Conservation (phyloP, 2,113 vertebrate species). For the Pteruthius melanotis region DNA sequence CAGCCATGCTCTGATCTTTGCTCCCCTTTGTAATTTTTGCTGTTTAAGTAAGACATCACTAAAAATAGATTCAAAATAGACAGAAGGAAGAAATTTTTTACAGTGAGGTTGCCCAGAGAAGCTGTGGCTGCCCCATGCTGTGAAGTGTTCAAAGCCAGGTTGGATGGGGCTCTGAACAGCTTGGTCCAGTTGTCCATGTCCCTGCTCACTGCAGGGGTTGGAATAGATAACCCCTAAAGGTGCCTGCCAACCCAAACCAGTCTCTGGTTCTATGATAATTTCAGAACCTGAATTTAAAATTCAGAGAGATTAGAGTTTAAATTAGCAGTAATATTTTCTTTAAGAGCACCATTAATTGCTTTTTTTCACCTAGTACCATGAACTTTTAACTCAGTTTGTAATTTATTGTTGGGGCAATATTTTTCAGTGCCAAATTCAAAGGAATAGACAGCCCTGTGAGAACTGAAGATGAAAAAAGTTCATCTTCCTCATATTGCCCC, state of each 20-base stretch:
- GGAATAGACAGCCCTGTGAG: not conserved
- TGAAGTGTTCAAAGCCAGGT: not conserved
- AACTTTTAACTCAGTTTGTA: not conserved
- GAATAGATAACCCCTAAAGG: not conserved
- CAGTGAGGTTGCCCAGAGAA: not conserved
- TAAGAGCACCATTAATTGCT: not conserved
- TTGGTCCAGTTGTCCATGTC: not conserved
- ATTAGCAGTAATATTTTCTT: not conserved
- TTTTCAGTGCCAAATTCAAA: not conserved
- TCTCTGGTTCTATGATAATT: not conserved
- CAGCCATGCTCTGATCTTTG: not conserved
- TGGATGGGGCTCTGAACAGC: not conserved
- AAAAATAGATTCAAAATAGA: not conserved
- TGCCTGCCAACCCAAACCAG: not conserved
- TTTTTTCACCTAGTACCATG: not conserved
- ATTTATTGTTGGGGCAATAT: not conserved
- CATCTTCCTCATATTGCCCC: not conserved
- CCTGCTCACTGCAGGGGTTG: not conserved
- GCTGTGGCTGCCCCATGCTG: not conserved
- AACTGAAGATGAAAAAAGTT: not conserved
- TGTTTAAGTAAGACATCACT: not conserved
- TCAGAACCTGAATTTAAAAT: not conserved
- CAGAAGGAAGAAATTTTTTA: not conserved
- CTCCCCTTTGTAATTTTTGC: not conserved
- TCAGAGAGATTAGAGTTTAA: rapidly evolving